Evolutionary conservation across 64 coral and sea anemone genomes (phyloP), one percentile per base, ranked within the genome.

Genomic region (Actinia equina): DNA sequence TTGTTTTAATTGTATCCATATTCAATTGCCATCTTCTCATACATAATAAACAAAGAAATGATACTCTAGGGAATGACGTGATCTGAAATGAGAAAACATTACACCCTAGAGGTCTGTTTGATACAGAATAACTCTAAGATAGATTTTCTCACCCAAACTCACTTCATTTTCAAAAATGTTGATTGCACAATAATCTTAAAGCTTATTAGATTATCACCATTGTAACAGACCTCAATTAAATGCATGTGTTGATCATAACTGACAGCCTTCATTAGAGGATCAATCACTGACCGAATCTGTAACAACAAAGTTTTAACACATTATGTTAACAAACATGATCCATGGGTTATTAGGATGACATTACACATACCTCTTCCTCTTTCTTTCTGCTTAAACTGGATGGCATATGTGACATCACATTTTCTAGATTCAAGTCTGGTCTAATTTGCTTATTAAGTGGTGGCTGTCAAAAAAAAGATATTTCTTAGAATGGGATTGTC

Each of bases 391-490:
- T 92, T 77, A 96, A 37, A 23, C 78, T 77, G 59, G 52, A 81
- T 16, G 94, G 94, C 94, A 96, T 96, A 44, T 91, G 94, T 0
- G 91, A 84, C 94, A 96, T 96, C 13, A 96, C 82, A 45, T 93
- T 93, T 56, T 93, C 69, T 55, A 78, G 37, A 12, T 88, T 96
- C 14, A 96, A 85, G 55, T 93, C 94, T 74, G 84, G 55, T 44
- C 84, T 41, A 12, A 93, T 88, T 74, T 82, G n/a, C 46, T 85
- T 93, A 63, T 77, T 88, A 19, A 96, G 61, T 15, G 94, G 94
- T 80, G 94, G 91, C 94, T 96, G 41, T 49, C 85, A 52, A 91
- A 81, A 43, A 23, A 65, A 23, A 65, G 10, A 23, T 23, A 23
- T 22, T 6, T 7, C 30, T 65, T 65, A 65, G 19, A 65, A 60